Conservation (phyloP, 2,888 invertebrate species). For the Adineta ricciae region DNA sequence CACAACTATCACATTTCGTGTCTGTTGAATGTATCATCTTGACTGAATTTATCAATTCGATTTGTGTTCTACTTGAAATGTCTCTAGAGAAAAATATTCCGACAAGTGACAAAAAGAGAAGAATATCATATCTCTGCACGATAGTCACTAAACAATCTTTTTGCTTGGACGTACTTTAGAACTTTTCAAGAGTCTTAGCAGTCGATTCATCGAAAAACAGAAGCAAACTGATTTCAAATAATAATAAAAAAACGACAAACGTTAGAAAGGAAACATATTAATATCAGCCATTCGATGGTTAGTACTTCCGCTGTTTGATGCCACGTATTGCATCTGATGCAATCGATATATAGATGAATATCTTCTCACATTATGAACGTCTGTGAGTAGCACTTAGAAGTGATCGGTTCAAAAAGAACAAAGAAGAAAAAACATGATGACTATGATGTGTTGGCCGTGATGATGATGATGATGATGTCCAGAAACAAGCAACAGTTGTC, state of each 20-base stretch:
- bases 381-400: not conserved
- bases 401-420: not conserved
- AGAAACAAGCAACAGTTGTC: slow-evolving; percentile 1
- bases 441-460: not conserved
- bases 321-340: slow-evolving; percentile 3
- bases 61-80: too few species aligned
- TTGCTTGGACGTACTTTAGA: too few species aligned
- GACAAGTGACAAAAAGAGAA: not conserved
- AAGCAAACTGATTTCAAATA: not conserved
- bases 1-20: too few species aligned
- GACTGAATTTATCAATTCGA: too few species aligned
- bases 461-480: not conserved
- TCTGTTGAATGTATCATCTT: too few species aligned
- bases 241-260: not conserved
- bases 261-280: not conserved
- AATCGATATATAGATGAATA: not conserved
- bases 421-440: too few species aligned
- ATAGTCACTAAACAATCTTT: not conserved
- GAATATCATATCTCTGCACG: not conserved
- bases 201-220: not conserved
- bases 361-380: not conserved
- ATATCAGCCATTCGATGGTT: not conserved
- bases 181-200: not conserved
- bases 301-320: not conserved
- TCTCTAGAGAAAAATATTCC: not conserved